Base-by-base conservation (phyloP, 2,888 invertebrate species). In the Phyto melanocephala region DNA sequence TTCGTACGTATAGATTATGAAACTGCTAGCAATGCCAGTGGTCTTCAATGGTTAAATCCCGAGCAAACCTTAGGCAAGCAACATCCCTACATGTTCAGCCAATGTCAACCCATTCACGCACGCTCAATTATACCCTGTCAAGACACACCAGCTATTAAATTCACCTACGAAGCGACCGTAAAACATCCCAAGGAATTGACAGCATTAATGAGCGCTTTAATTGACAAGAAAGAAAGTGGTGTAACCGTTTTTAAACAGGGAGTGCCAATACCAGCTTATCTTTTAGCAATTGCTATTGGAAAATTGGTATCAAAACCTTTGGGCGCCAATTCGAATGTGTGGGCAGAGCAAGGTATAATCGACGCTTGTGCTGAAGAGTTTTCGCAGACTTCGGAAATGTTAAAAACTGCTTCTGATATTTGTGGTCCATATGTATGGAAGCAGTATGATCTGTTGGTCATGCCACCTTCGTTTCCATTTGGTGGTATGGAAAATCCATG, bases 401-500 rank as follows among this genome's bases (percentile, higher is more conserved):
- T 98, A 24, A 92, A 94, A 85, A 94, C 94, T 0, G 98, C 98
- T 0, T 97, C 98, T 89, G 93, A 93, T 1, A 92, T 98, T 82
- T 95, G 97, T 88, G 98, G 98, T 0, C 95, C 95, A 0, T 98
- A 98, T 90, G 95, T 96, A 70, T 98, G 98, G 98, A 95, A 95
- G 6, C 93, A 94, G 85, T 99, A 98, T 90, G 98, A 98, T 91
- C 88, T 96, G 77, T 92, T 99, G 42, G 96, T 98, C 45, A 93
- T 99, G 88, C 98, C 98, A 0, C 97, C 98, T 0, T 90, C 90
- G 2, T 99, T 98, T 92, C 97, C 98, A 0, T 98, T 95, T 89
- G 98, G 98, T 0, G 98, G 98, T 20, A 99, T 99, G 98, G 98
- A 99, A 91, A 98, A 99, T 92, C 98, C 98, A 0, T 98, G 98